Evolutionary conservation across 1,140 invertebrate species (phyloP), one percentile per base, ranked within the genome.

Genomic region (Aphis gossypii): DNA sequence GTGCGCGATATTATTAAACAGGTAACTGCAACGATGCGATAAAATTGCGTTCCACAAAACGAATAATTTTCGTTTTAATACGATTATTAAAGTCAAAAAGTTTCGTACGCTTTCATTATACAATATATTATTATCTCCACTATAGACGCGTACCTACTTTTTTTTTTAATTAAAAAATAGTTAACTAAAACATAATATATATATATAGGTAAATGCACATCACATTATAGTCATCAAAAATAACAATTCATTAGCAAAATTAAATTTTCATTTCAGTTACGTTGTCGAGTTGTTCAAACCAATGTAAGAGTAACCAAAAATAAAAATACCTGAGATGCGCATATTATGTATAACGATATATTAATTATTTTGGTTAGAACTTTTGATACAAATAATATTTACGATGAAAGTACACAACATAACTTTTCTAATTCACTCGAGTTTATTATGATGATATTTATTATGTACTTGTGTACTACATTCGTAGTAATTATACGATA

Each of bases 111-210:
- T 76, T 76, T 76, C 5, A 76, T 20, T n/a, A 20, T 76, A 76
- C 60, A 84, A 84, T 84, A 44, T 84, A 41, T 41, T 84, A 76
- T 76, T 76, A n/a, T 76, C 60, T 76, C 7, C 14, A n/a, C 60
- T 76, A 84, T 84, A 44, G 41, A 44, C 2, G 41, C 38, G 41
- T 44, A 84, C 2, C 44, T 44, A 44, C 2, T 84, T 41, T 84
- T 20, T 20, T 87, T 87, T 87, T 87, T 87, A 87, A 87, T 87
- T 87, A 87, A 87, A 87, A 87, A 30, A 30, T 87, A 87, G n/a
- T 48, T 46, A n/a, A 87, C 23, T 46, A 35, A 44, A 30, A 86
- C n/a, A 23, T 38, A 51, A 51, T 18, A 51, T 14, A 48, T 38
- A 83, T 18, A 68, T 14, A 68, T 68, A n/a, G 14, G n/a, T 68